Percentiles rank a stretch among this genome's conserved stretches.
These are phyloP conservation scores for Palaemon carinicauda DNA, from an alignment of 1,140 invertebrate species.

Conservation along the genomic window DNA sequence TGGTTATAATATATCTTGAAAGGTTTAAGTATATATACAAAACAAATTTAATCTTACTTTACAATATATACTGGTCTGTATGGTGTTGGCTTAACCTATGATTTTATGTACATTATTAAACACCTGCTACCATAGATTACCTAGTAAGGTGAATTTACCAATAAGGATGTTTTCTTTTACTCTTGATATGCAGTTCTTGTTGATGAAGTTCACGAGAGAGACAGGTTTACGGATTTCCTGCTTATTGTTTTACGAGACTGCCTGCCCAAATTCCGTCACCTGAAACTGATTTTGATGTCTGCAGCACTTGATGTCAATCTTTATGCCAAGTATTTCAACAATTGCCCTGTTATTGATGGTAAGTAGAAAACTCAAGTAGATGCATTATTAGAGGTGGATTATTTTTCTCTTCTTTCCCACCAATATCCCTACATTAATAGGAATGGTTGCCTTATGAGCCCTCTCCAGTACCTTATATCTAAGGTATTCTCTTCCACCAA, in stretches of 20 bases:
- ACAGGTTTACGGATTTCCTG: conserved; percentile 91
- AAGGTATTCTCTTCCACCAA: no score
- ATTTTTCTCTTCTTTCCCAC: no score
- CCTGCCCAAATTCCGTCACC: conserved; percentile 74
- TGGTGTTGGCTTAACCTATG: no score
- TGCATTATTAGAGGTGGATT: background rate
- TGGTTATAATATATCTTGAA: no score
- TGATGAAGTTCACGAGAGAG: conserved; percentile 95
- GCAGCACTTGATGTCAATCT: conserved; percentile 85
- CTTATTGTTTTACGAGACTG: conserved; percentile 84
- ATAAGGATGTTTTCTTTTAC: background rate
- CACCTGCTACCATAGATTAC: background rate
- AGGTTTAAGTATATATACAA: no score
- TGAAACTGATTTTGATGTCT: conserved; percentile 94
- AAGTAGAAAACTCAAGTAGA: conserved; percentile 51
- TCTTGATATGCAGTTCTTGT: conserved; percentile 72
- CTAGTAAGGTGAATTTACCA: background rate
- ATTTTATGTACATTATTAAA: no score
- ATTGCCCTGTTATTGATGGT: conserved; percentile 75
- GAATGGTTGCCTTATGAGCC: no score
- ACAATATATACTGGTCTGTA: no score
- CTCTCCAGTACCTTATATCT: no score
- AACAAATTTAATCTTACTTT: no score
- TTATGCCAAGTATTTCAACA: conserved; percentile 84
- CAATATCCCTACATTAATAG: no score